Conservation (phyloP, 2,797 vertebrate species). For the Mormyrus hasselquistii region DNA sequence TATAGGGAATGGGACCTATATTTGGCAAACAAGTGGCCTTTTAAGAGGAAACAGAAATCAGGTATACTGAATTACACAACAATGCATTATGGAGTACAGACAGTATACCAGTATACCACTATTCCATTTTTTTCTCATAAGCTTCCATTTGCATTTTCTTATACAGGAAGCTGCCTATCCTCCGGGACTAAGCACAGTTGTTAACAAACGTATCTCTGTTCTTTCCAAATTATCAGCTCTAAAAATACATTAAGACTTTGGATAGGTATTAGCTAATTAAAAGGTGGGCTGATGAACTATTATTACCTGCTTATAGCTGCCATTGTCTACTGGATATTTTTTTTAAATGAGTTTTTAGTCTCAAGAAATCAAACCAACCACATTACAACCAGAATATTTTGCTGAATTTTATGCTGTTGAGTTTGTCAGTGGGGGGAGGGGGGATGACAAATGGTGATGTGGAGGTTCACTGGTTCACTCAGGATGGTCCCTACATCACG, state of each 20-base stretch:
- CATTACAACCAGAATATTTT: background rate
- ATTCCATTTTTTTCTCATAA: slow-evolving; percentile 40
- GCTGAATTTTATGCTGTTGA: background rate
- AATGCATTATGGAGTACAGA: background rate
- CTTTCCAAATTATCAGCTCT: slow-evolving; percentile 24
- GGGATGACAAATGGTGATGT: background rate
- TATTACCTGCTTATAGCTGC: background rate
- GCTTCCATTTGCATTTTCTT: slow-evolving; percentile 38
- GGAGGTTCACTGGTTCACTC: background rate
- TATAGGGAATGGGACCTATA: background rate
- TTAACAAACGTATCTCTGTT: slow-evolving; percentile 29
- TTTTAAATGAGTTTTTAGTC: background rate
- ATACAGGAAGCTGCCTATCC: slow-evolving; percentile 32
- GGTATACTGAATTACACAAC: background rate
- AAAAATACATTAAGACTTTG: background rate
- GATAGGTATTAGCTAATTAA: background rate
- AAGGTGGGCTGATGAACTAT: background rate
- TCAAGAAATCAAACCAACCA: background rate
- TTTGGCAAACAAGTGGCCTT: background rate
- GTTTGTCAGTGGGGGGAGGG: background rate
- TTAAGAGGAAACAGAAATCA: slow-evolving; percentile 46
- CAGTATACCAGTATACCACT: background rate
- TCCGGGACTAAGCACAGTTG: slow-evolving; percentile 33
- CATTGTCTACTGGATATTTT: background rate
- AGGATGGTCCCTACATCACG: background rate